Percentiles rank a stretch among this genome's conserved stretches.
Conservation (phyloP, 1,140 invertebrate genomes). For the Pogonus chalceus region DNA sequence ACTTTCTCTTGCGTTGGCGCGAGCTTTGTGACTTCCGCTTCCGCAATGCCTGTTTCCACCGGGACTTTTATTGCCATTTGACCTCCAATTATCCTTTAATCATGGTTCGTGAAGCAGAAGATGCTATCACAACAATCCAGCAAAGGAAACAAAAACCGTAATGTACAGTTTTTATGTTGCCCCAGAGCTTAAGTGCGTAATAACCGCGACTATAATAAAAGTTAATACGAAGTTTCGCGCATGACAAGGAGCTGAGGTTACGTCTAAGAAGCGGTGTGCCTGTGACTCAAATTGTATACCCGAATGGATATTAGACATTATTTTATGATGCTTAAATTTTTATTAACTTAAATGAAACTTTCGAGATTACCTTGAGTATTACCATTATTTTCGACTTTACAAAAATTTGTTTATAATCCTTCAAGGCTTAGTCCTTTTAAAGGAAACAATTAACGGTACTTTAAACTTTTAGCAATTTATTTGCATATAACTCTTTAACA, state of each 20-base stretch:
- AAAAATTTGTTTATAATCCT: too few relatives aligned
- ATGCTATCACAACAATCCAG: constrained; percentile 1
- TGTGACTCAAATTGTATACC: too few relatives aligned
- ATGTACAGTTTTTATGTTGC: constrained; percentile 1
- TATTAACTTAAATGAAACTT: too few relatives aligned
- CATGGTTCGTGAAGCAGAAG: neutral
- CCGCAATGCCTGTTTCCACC: neutral
- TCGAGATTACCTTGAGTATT: too few relatives aligned
- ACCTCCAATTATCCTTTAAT: constrained; percentile 1
- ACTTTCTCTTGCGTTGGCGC: neutral
- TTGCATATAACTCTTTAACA: too few relatives aligned
- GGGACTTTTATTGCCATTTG: neutral
- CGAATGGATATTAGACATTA: too few relatives aligned
- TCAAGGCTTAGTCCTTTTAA: too few relatives aligned
- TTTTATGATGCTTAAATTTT: too few relatives aligned
- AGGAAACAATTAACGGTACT: too few relatives aligned
- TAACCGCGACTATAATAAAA: constrained; percentile 1
- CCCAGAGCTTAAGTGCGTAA: neutral
- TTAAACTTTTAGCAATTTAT: too few relatives aligned
- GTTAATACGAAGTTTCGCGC: neutral
- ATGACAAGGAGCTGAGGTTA: neutral
- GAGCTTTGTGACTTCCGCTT: neutral
- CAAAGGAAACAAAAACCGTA: neutral
- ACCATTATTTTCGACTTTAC: too few relatives aligned
- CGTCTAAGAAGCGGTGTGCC: neutral